Evolutionary conservation across 2,888 invertebrate genomes (phyloP), one percentile per base, ranked within the genome.

Genomic region (Poecilobothrus nobilitatus): DNA sequence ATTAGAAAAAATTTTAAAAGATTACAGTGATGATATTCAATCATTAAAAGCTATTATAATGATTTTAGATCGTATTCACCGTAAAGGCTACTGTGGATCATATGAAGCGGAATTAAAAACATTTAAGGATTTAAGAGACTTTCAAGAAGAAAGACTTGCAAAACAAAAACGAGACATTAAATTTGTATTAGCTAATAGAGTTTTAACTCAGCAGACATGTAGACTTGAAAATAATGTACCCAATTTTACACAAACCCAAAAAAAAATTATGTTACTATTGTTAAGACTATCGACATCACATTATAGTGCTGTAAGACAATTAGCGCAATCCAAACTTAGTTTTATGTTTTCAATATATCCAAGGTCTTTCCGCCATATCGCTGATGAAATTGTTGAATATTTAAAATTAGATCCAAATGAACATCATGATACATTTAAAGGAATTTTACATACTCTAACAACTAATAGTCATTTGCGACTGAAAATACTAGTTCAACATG

Each of bases 1-100:
- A 12, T 89, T 90, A 79, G 84, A 83, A 67, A 85, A 86, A 74
- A 83, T 94, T 80, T 80, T 92, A 68, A 79, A 82, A 9, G 84
- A 86, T 68, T 86, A 87, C 71, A 90, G 91, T 73, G 94, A 94
- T 75, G 92, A 95, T 76, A 93, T 91, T 0, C 89, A 90, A 74
- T 89, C 91, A 71, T 84, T 93, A 64, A 85, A 86, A 71, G 77
- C 76, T 75, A 80, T 84, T 80, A 83, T 71, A 81, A 83, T 80
- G 83, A 85, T 84, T 82, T 84, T 68, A 70, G 74, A 73, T 41
- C 67, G 71, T 8, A 67, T 74, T 15, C 70, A 72, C 62, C 63
- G 67, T 15, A 72, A 70, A 62, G 69, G 70, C 61, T 69, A 71
- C 67, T 68, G 66, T n/a, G 68, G 66, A 18, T 68, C 69, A 4